Evolutionary conservation across 2,888 invertebrate genomes (phyloP).

Genomic region (Pelosia muscerda): DNA sequence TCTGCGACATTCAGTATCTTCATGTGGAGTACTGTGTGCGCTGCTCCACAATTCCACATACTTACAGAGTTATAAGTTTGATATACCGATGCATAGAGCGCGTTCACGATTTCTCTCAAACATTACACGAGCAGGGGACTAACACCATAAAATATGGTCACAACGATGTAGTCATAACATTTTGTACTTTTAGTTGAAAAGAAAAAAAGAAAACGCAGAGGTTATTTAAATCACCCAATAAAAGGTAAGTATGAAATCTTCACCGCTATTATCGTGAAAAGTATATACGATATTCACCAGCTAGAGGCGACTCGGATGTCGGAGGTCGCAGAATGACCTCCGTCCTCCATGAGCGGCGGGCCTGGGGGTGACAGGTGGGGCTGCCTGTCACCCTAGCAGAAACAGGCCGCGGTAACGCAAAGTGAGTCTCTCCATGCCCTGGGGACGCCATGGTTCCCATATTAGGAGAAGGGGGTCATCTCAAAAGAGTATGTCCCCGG

Average conservation of each 20-base stretch:
- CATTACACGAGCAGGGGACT: conserved; percentile 12
- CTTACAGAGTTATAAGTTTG: conserved; percentile 11
- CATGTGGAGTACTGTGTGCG: background rate
- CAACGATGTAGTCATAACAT: conserved; percentile 17
- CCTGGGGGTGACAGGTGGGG: too few relatives aligned
- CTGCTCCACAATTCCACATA: conserved; percentile 11
- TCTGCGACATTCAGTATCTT: background rate
- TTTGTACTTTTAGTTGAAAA: conserved; percentile 4
- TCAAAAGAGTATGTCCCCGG: too few relatives aligned
- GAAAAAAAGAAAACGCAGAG: conserved; percentile 16
- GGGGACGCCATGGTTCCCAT: too few relatives aligned
- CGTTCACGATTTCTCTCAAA: conserved; percentile 25
- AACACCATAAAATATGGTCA: conserved; percentile 19
- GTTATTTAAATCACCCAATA: conserved; percentile 14
- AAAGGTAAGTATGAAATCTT: conserved; percentile 1
- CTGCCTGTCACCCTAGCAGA: too few relatives aligned
- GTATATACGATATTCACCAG: conserved; percentile 14
- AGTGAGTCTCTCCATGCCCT: too few relatives aligned
- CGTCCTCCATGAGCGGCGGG: too few relatives aligned
- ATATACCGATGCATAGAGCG: conserved; percentile 7
- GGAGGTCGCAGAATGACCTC: too few relatives aligned
- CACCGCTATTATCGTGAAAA: conserved; percentile 5
- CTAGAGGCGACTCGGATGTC: too few relatives aligned
- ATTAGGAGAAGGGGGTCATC: too few relatives aligned
- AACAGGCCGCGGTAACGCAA: too few relatives aligned